Base-by-base conservation (phyloP, 1,140 invertebrate genomes). In the Drosophila littoralis region DNA sequence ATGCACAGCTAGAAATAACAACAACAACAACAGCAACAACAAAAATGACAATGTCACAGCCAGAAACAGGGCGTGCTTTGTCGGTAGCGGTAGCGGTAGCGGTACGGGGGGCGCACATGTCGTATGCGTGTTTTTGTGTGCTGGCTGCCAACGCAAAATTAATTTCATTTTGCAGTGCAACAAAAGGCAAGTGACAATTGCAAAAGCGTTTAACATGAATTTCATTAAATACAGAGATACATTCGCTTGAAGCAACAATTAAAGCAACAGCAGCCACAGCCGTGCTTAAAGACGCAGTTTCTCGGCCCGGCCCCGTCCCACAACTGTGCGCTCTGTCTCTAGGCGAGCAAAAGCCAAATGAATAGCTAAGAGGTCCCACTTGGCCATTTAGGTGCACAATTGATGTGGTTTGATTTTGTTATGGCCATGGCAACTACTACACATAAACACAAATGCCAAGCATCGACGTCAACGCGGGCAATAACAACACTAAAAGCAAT, bases 371-470 rank as follows among this genome's bases (percentile, higher is more conserved):
- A 77, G 84, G 85, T 89, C 84, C 84, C 84, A 89, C 80, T 89
- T 89, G 84, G 75, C 84, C 77, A 84, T 89, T 89, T 89, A 89
- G 84, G 70, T 78, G 76, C 77, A 89, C 80, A 89, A 89, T 89
- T 89, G 84, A 89, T 89, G 84, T 90, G 84, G 77, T 89, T 89
- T 89, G 84, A 89, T 89, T 89, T 89, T 78, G 85, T 89, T 89
- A 73, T 75, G 77, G 85, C 64, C 77, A 89, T 75, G 76, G 85
- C 75, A 75, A 79, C 85, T 68, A 78, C 22, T 5, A 28, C 22
- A 28, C 77, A 89, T 80, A 88, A 78, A 80, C 74, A 81, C 80
- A 88, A 79, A 61, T 84, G 79, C 69, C 61, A 77, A 71, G 59
- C 72, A 68, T 69, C 52, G 43, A 64, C 61, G 43, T 54, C 67